Base-by-base conservation (phyloP, 2,113 vertebrate species). In the Erpornis zantholeuca region DNA sequence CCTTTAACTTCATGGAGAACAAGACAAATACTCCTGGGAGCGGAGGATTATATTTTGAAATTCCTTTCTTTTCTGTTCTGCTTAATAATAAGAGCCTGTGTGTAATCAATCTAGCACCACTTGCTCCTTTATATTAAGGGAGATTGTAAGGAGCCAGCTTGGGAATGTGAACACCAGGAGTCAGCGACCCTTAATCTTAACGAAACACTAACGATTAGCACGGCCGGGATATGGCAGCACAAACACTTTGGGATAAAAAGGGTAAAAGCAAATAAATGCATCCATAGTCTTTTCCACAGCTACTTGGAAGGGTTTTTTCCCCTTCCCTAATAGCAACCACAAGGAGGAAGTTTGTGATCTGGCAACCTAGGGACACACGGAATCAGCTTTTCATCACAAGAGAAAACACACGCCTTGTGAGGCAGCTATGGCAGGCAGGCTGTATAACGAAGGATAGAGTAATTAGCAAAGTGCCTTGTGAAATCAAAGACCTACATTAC, bases 1-100 rank as follows among this genome's bases (percentile, higher is more conserved):
- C 96, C 98, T 98, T 98, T 98, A 98, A 98, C 98, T 98, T 98
- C 97, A 91, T 93, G 92, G 97, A 97, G 97, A 98, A 97, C 93
- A 97, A 98, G 97, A 98, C 96, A 98, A 97, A 98, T 97, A 96
- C 97, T 97, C 97, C 95, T 97, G 97, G 98, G 97, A 97, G 96
- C 13, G 7, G 86, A 97, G 96, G 95, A 97, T 98, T 98, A 96
- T 97, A 97, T 97, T 98, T 98, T 97, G 97, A 98, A 98, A 97
- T 97, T 97, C 94, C 91, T 97, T 97, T 97, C 96, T 97, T 98
- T 97, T 97, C 93, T 94, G 86, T 97, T 96, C 95, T 96, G 96
- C 94, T 97, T 97, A 97, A 97, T 98, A 98, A 97, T 96, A 98
- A 98, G 96, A 97, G 93, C 86, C 97, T 82, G 82, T 1, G 2